Conservation (phyloP, 2,797 vertebrate species). For the Heterohyrax brucei region DNA sequence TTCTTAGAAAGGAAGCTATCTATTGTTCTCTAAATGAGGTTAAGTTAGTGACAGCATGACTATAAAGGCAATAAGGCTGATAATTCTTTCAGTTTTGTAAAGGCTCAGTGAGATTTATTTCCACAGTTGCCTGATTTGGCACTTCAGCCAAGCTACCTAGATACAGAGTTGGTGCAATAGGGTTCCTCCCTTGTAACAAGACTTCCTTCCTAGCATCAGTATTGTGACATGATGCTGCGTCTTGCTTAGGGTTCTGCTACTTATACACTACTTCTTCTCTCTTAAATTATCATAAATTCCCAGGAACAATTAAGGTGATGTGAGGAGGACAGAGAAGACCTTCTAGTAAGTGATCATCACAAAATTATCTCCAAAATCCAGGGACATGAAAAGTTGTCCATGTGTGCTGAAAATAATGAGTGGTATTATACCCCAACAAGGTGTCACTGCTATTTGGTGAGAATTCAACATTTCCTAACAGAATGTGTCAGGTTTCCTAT, state of each 20-base stretch:
- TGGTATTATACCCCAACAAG: neutral
- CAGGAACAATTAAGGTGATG: neutral
- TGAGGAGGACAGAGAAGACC: neutral
- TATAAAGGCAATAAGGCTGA: neutral
- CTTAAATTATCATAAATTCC: neutral
- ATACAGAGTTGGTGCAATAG: neutral
- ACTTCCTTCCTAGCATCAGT: neutral
- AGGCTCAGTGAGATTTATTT: neutral
- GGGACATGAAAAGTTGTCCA: neutral
- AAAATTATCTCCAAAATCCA: conserved; percentile 21
- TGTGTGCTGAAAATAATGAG: neutral
- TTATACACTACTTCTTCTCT: neutral
- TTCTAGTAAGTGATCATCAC: conserved; percentile 6
- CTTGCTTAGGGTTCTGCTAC: neutral
- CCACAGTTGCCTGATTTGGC: neutral
- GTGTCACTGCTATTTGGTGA: neutral
- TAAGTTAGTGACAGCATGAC: conserved; percentile 29
- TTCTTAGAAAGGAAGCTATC: conserved; percentile 38
- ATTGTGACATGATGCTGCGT: neutral
- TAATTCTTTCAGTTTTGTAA: neutral
- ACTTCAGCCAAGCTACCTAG: neutral
- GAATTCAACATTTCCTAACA: neutral
- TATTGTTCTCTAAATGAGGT: neutral
- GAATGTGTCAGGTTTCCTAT: neutral
- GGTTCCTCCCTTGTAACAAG: neutral